Conservation (phyloP, 2,113 vertebrate genomes). For the Cisticola juncidis region DNA sequence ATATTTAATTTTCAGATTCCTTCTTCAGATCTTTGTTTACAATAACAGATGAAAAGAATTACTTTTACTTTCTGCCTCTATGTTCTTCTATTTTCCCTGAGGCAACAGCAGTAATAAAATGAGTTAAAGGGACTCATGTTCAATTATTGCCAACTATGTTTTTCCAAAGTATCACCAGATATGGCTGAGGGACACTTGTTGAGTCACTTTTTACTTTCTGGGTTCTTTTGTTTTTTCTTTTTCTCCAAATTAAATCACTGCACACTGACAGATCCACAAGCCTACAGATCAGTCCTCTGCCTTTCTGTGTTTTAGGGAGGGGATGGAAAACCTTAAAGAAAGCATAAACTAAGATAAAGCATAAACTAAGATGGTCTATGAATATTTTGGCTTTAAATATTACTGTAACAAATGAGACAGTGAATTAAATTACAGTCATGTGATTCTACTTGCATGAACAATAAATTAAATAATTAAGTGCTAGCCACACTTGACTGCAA, state of each 20-base stretch:
- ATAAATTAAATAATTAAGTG: neutral
- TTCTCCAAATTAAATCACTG: neutral
- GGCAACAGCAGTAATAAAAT: constrained; percentile 1
- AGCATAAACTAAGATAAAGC: neutral
- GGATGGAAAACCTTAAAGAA: neutral
- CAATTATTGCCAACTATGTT: neutral
- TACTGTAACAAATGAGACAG: neutral
- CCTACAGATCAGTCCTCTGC: neutral
- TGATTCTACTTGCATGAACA: neutral
- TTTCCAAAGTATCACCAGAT: neutral
- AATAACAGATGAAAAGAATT: constrained; percentile 51
- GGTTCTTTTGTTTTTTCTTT: neutral
- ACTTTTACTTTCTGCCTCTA: constrained; percentile 27
- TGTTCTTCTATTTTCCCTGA: neutral
- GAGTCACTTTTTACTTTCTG: neutral
- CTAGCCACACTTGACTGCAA: neutral
- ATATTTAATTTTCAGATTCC: constrained; percentile 36
- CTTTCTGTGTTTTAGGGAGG: neutral
- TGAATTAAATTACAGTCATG: neutral
- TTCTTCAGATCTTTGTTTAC: constrained; percentile 49
- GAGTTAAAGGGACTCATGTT: neutral
- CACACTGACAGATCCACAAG: neutral
- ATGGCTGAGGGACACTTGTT: neutral
- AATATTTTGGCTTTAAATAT: neutral
- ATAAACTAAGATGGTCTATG: neutral